Evolutionary conservation across 2,888 invertebrate genomes (phyloP).

Genomic region (Xylocampa areola): DNA sequence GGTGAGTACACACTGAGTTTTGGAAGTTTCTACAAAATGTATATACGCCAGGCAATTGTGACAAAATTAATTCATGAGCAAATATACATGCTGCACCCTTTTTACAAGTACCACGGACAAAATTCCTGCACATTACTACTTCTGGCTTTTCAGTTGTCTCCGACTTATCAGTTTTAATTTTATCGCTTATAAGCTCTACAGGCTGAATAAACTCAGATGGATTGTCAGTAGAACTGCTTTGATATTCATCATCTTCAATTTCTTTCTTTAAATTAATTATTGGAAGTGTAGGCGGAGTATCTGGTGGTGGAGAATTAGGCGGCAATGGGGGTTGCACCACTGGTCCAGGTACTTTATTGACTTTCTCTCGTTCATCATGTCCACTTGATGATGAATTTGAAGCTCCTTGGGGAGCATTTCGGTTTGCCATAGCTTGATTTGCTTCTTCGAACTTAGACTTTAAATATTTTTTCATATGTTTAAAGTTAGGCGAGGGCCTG

Average conservation of each 20-base stretch:
- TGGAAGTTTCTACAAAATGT: conserved; percentile 80
- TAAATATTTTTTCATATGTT: conserved; percentile 79
- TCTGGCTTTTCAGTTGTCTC: conserved; percentile 25
- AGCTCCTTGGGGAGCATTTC: conserved; percentile 22
- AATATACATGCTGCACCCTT: conserved; percentile 72
- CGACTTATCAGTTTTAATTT: conserved; percentile 26
- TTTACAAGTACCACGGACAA: conserved; percentile 73
- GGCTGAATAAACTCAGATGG: conserved; percentile 14
- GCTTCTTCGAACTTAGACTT: conserved; percentile 69
- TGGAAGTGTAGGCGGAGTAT: conserved; percentile 49
- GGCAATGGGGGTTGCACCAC: conserved; percentile 70
- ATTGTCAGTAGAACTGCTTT: not conserved
- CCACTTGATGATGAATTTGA: not conserved
- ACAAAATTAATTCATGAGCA: conserved; percentile 71
- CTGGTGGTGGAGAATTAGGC: conserved; percentile 70
- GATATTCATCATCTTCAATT: conserved; percentile 63
- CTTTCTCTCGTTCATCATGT: conserved; percentile 18
- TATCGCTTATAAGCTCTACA: conserved; percentile 1
- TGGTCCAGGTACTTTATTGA: conserved; percentile 14
- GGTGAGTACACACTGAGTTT: conserved; percentile 68
- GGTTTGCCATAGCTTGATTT: conserved; percentile 27
- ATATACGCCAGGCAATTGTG: conserved; percentile 71
- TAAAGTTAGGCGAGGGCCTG: conserved; percentile 76
- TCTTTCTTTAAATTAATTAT: conserved; percentile 65
- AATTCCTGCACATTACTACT: conserved; percentile 74